A percentile compares a stretch with the other conserved stretches of the same genome.
Evolutionary conservation across 2,797 vertebrate species (phyloP).

Genomic region (Florisuga fusca): DNA sequence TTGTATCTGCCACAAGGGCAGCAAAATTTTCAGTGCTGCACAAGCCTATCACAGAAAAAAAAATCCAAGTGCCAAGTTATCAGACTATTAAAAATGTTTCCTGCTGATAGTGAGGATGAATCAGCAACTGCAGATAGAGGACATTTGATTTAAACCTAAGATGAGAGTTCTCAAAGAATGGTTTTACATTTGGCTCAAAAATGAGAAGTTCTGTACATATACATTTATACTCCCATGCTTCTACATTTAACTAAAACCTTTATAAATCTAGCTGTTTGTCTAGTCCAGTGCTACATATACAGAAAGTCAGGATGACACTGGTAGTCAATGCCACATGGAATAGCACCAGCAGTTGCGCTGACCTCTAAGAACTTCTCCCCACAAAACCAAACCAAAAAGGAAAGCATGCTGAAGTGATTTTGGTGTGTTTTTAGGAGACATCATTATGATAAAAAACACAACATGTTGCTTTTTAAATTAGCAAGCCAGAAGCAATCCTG

Average conservation of each 20-base stretch:
- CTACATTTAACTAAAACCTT: neutral
- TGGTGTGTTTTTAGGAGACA: neutral
- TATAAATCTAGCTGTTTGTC: neutral
- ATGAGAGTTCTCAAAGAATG: neutral
- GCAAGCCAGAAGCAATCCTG: neutral
- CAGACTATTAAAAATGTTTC: conserved; percentile 23
- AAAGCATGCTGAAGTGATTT: neutral
- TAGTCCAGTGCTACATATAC: neutral
- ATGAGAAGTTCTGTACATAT: neutral
- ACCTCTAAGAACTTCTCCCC: neutral
- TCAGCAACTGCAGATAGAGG: neutral
- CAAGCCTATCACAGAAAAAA: neutral
- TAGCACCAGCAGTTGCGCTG: neutral
- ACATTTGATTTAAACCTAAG: neutral
- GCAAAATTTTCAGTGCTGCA: neutral
- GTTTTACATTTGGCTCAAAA: neutral
- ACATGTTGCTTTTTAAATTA: neutral
- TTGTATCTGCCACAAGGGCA: neutral
- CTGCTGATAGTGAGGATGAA: conserved; percentile 20
- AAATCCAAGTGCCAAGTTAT: conserved; percentile 12
- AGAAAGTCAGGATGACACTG: neutral
- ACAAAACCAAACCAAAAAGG: neutral
- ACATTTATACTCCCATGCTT: neutral
- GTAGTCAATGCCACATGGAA: neutral
- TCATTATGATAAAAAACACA: neutral